Evolutionary conservation across 1,140 invertebrate species (phyloP).

Genomic region (Vollenhovia emeryi): DNA sequence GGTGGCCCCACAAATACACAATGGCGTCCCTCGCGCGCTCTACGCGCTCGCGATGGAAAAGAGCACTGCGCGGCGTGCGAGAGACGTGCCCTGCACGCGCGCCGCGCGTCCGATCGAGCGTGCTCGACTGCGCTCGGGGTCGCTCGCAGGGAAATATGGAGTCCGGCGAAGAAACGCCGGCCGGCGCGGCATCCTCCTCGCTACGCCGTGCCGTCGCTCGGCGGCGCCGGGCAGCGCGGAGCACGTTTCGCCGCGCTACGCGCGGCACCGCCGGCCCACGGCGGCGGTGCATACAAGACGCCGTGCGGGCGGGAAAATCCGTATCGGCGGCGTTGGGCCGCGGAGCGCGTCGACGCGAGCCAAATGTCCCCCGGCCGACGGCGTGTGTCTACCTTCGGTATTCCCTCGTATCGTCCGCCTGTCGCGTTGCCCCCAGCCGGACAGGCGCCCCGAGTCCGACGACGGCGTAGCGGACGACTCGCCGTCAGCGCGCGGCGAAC

Average conservation of each 20-base stretch:
- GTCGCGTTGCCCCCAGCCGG: background rate
- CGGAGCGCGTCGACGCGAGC: constrained; percentile 17
- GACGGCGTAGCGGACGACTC: background rate
- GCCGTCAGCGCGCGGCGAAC: background rate
- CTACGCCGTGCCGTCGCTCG: constrained; percentile 53
- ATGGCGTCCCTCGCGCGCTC: constrained; percentile 72
- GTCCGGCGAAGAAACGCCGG: constrained; percentile 75
- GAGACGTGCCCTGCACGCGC: background rate
- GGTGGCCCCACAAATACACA: constrained; percentile 64
- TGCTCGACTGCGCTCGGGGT: background rate
- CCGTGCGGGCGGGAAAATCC: constrained; percentile 28
- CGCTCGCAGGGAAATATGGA: constrained; percentile 40
- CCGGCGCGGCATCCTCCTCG: constrained; percentile 77
- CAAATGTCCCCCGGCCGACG: background rate
- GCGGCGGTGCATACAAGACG: constrained; percentile 18
- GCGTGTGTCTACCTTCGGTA: no score
- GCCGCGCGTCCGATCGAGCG: constrained; percentile 42
- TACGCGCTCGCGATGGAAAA: background rate
- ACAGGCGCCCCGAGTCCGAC: background rate
- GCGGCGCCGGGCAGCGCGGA: constrained; percentile 4
- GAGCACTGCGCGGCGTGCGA: constrained; percentile 41
- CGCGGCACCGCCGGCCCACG: background rate
- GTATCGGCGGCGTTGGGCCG: no score
- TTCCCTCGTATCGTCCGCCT: no score
- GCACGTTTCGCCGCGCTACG: background rate